Evolutionary conservation across 2,113 vertebrate species (phyloP).

Genomic region (Paracyprichromis sp.): DNA sequence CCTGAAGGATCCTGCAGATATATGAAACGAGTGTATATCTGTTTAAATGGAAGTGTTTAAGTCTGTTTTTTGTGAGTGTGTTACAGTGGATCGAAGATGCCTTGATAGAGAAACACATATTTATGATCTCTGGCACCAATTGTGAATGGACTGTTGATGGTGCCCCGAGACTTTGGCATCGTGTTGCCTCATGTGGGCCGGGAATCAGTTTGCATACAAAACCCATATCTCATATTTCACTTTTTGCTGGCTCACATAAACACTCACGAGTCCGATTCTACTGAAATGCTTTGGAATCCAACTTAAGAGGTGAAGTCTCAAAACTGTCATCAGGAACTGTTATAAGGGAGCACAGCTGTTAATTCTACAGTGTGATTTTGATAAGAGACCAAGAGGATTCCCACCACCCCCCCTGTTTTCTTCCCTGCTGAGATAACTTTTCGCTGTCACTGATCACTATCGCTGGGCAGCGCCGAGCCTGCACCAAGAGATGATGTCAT

Average conservation of each 20-base stretch:
- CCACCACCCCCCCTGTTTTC: neutral
- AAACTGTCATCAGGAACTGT: neutral
- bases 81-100: slow-evolving; percentile 48
- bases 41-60: slow-evolving; percentile 35
- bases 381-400: neutral
- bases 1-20: slow-evolving; percentile 38
- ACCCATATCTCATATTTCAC: slow-evolving; percentile 22
- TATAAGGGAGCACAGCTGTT: neutral
- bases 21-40: slow-evolving; percentile 48
- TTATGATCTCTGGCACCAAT: slow-evolving; percentile 36
- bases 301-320: neutral
- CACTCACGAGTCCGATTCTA: slow-evolving; percentile 8
- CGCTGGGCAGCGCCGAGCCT: slow-evolving; percentile 8
- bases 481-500: slow-evolving; percentile 61
- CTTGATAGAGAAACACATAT: slow-evolving; percentile 46
- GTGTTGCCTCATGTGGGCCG: slow-evolving; percentile 13
- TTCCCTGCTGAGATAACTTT: slow-evolving; percentile 1
- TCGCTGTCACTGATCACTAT: slow-evolving; percentile 11
- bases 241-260: slow-evolving; percentile 29
- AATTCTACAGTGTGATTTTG: slow-evolving; percentile 13
- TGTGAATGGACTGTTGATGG: slow-evolving; percentile 9
- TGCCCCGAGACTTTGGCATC: slow-evolving; percentile 5
- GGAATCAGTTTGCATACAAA: slow-evolving; percentile 24
- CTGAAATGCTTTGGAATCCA: slow-evolving; percentile 18
- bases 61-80: slow-evolving; percentile 37